Conservation (phyloP, 2,113 vertebrate genomes). For the Dendrocopos noguchii region DNA sequence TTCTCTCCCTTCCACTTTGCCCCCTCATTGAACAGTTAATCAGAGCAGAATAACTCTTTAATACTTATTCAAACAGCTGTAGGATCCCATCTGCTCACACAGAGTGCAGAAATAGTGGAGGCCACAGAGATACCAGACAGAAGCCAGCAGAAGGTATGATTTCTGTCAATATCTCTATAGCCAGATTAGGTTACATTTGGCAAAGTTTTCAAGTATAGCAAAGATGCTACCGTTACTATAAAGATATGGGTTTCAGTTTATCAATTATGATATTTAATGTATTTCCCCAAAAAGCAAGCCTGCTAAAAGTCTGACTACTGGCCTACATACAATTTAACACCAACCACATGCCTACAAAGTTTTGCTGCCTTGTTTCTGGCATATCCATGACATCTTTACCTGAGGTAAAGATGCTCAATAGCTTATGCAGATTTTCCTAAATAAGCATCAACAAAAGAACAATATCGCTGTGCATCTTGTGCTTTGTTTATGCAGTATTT, state of each 20-base stretch:
- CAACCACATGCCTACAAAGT: neutral
- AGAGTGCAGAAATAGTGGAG: conserved; percentile 13
- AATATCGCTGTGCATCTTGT: neutral
- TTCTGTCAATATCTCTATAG: conserved; percentile 47
- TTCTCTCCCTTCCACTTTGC: neutral
- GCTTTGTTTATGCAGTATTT: conserved; percentile 31
- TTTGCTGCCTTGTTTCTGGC: neutral
- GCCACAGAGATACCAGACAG: conserved; percentile 18
- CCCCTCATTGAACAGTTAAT: conserved; percentile 61
- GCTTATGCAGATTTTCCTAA: conserved; percentile 4
- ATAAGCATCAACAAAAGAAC: neutral
- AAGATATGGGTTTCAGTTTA: neutral
- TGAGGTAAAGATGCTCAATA: neutral
- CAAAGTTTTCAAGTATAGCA: neutral
- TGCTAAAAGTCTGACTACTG: neutral
- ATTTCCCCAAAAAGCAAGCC: conserved; percentile 2
- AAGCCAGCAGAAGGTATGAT: conserved; percentile 53
- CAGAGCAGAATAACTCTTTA: conserved; percentile 69
- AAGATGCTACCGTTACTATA: neutral
- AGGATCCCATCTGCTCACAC: conserved; percentile 31
- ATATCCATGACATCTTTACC: neutral
- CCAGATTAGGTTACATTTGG: conserved; percentile 8
- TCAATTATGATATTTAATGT: neutral
- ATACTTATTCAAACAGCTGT: conserved; percentile 64
- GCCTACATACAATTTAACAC: neutral